Percentiles rank a stretch among this genome's conserved stretches.
Evolutionary conservation across 2,888 invertebrate genomes (phyloP).

Genomic region (Campaea margaritaria): DNA sequence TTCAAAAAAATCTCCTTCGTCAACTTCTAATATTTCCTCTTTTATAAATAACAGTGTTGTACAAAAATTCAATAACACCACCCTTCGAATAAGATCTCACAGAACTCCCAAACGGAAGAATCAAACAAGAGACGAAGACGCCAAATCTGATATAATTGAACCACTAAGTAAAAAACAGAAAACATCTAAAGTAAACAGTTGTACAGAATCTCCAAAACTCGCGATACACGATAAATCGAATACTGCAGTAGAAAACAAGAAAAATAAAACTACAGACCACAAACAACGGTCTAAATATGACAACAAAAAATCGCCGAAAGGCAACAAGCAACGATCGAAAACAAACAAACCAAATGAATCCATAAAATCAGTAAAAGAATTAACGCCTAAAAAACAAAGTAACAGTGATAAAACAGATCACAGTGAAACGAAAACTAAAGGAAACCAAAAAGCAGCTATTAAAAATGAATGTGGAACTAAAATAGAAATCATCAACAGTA

Average conservation of each 20-base stretch:
- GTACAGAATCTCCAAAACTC: constrained; percentile 16
- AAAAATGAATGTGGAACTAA: not conserved
- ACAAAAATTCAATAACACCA: constrained; percentile 42
- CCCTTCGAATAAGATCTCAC: constrained; percentile 47
- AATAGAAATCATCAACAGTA: not conserved
- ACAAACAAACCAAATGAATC: constrained; percentile 18
- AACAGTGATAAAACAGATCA: not conserved
- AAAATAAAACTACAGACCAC: not conserved
- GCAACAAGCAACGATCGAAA: constrained; percentile 28
- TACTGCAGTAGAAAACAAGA: constrained; percentile 11
- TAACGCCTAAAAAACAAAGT: constrained; percentile 1
- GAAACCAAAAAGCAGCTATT: constrained; percentile 1
- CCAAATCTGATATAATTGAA: constrained; percentile 32
- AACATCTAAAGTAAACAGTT: constrained; percentile 12
- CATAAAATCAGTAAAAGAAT: constrained; percentile 7
- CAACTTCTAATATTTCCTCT: constrained; percentile 25
- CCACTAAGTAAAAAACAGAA: constrained; percentile 26
- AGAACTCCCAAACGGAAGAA: constrained; percentile 41
- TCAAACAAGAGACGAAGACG: constrained; percentile 13
- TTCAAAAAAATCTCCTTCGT: constrained; percentile 29
- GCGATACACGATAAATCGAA: constrained; percentile 23
- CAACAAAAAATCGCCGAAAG: constrained; percentile 17
- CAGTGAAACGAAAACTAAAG: constrained; percentile 8
- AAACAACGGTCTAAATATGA: constrained; percentile 6
- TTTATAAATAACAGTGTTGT: constrained; percentile 33